Conservation (phyloP, 2,888 invertebrate species). For the Dysmachus trigonus region DNA sequence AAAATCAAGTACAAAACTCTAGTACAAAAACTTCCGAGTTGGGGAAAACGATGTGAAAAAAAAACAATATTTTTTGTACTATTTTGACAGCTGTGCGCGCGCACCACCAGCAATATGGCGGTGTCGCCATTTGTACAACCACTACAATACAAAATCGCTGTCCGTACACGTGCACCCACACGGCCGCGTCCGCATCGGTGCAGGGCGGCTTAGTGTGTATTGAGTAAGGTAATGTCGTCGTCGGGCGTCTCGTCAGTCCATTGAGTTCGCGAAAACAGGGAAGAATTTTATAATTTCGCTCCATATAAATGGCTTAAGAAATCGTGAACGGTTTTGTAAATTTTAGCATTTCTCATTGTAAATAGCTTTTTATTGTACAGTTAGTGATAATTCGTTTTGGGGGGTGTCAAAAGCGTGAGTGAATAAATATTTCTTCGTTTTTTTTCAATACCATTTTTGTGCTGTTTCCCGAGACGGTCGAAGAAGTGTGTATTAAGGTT, state of each 20-base stretch:
- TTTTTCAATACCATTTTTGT: no score
- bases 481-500: not conserved
- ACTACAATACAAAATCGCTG: conserved; percentile 3
- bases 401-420: conserved; percentile 65
- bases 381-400: conserved; percentile 78
- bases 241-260: conserved; percentile 39
- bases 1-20: not conserved
- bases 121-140: conserved; percentile 7
- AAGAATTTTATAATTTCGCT: conserved; percentile 48
- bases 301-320: conserved; percentile 52
- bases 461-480: not conserved
- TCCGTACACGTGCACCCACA: not conserved
- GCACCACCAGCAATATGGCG: conserved; percentile 9
- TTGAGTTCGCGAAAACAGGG: conserved; percentile 36
- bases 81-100: conserved; percentile 13
- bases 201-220: not conserved
- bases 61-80: not conserved
- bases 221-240: conserved; percentile 39
- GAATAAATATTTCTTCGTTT: no score
- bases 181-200: not conserved
- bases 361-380: conserved; percentile 75
- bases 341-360: conserved; percentile 71
- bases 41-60: not conserved
- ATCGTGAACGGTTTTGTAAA: conserved; percentile 44
- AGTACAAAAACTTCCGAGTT: not conserved